Conservation (phyloP, 2,113 vertebrate species). For the Mandrillus leucophaeus region DNA sequence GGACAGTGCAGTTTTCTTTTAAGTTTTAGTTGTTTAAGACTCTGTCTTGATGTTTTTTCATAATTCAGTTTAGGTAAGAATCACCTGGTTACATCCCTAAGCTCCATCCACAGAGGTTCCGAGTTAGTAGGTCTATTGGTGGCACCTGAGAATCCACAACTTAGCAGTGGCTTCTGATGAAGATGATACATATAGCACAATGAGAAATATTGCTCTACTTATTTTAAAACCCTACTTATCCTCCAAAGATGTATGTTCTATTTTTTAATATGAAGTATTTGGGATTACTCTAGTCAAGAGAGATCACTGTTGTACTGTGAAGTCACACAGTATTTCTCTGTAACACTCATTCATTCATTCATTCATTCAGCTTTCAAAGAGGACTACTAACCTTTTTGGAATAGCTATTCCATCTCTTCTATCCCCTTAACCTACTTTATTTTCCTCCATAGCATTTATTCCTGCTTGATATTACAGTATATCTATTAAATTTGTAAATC, state of each 20-base stretch:
- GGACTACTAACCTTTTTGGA: background rate
- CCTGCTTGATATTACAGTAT: background rate
- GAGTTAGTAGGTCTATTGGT: background rate
- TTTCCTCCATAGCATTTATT: background rate
- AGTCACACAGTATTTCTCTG: background rate
- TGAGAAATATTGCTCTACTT: background rate
- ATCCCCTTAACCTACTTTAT: background rate
- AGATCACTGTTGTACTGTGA: background rate
- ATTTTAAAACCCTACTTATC: background rate
- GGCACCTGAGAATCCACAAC: background rate
- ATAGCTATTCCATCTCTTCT: background rate
- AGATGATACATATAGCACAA: background rate
- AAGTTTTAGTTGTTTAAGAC: constrained; percentile 15
- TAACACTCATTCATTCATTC: background rate
- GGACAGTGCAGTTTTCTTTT: background rate
- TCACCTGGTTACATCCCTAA: background rate
- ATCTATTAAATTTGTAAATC: background rate
- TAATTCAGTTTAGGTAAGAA: background rate
- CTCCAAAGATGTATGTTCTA: background rate
- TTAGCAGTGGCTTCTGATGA: background rate
- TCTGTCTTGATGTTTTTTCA: background rate
- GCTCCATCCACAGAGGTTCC: background rate
- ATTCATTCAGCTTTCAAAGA: background rate
- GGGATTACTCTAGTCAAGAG: background rate
- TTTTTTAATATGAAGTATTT: background rate